Evolutionary conservation across 1,140 invertebrate genomes (phyloP).

Genomic region (Myzus persicae): DNA sequence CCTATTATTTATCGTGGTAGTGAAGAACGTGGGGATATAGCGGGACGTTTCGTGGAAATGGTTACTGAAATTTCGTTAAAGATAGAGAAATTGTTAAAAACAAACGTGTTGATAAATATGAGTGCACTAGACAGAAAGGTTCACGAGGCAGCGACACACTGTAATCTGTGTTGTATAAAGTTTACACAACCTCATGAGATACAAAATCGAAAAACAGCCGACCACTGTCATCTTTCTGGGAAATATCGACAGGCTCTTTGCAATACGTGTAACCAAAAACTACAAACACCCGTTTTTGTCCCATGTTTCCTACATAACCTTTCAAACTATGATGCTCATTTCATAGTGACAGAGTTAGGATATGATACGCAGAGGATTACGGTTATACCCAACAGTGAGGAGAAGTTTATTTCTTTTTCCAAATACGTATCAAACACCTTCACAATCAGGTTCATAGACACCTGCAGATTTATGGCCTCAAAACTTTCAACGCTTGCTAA

Average conservation of each 20-base stretch:
- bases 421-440: neutral
- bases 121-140: neutral
- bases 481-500: neutral
- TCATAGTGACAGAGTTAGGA: neutral
- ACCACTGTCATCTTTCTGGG: neutral
- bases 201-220: neutral
- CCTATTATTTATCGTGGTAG: too few species aligned
- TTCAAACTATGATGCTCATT: neutral
- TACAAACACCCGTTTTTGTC: neutral
- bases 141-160: neutral
- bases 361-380: neutral
- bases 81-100: too few species aligned
- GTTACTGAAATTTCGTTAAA: too few species aligned
- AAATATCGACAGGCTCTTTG: neutral
- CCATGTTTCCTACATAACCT: neutral
- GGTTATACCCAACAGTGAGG: neutral
- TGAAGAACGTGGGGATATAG: too few species aligned
- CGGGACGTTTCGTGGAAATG: too few species aligned
- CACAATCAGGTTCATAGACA: neutral
- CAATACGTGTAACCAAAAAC: neutral
- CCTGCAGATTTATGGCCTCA: neutral
- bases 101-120: neutral
- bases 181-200: neutral
- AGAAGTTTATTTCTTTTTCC: neutral
- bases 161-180: neutral